These are phyloP conservation scores for Tangara arthus DNA, from an alignment of 2,797 vertebrate species.

Conservation along the genomic window DNA sequence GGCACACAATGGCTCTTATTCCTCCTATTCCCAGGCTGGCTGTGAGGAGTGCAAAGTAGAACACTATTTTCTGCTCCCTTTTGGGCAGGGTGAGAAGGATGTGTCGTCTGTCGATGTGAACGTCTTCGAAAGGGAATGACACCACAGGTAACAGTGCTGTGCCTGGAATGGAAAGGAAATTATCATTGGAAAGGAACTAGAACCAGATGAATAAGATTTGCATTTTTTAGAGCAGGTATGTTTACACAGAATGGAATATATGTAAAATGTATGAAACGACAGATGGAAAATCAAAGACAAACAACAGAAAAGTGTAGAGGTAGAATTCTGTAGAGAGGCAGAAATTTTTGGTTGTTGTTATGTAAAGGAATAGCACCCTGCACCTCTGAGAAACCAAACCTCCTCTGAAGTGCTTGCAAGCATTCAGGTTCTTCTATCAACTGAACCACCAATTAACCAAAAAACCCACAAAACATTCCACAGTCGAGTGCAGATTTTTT, in stretches of 20 bases:
- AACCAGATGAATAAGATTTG: not conserved
- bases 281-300: not conserved
- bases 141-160: slow-evolving; percentile 86
- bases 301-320: rapidly evolving
- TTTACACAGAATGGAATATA: not conserved
- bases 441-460: not conserved
- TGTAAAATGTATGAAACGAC: not conserved
- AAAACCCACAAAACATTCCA: rapidly evolving
- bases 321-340: not conserved
- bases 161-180: slow-evolving; percentile 69
- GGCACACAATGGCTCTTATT: slow-evolving; percentile 87
- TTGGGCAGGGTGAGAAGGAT: slow-evolving; percentile 75
- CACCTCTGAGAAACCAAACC: not conserved
- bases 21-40: slow-evolving; percentile 86
- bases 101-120: slow-evolving; percentile 82
- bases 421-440: not conserved
- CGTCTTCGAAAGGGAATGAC: slow-evolving; percentile 90
- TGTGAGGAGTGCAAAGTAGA: slow-evolving; percentile 84
- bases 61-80: slow-evolving; percentile 81
- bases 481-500: rapidly evolving
- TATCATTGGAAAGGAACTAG: not conserved
- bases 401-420: not conserved
- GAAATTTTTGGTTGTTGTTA: not conserved
- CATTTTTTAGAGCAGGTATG: not conserved
- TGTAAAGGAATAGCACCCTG: not conserved